phyloP scores from a whole-genome alignment of 2,797 vertebrate genomes.

The Glossophaga mutica region DNA sequence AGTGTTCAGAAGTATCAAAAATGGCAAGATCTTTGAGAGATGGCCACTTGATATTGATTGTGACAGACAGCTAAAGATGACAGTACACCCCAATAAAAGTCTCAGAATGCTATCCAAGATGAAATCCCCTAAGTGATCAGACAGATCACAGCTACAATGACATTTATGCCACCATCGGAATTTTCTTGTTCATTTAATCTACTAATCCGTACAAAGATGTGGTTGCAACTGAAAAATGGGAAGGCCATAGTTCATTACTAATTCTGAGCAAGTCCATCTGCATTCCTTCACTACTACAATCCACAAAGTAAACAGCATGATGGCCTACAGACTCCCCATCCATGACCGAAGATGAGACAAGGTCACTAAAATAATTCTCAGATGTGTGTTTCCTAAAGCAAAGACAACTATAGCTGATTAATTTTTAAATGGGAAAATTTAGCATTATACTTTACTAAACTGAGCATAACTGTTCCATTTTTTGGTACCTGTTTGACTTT shows the following conservation, averaged over 20 bases:
- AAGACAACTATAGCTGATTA: not conserved
- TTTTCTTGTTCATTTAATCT: conserved; percentile 92
- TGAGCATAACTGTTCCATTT: not conserved
- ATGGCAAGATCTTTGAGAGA: conserved; percentile 91
- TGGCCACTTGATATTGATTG: conserved; percentile 97
- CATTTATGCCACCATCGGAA: conserved; percentile 87
- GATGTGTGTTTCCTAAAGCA: conserved; percentile 30
- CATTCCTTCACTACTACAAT: not conserved
- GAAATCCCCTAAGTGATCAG: conserved; percentile 96
- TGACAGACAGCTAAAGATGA: conserved; percentile 84
- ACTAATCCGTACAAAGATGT: conserved; percentile 95
- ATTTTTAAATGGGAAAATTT: conserved; percentile 24
- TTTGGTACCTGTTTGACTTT: not conserved
- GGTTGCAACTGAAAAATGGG: conserved; percentile 94
- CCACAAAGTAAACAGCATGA: not conserved
- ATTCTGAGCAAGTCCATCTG: not conserved
- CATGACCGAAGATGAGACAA: conserved; percentile 37
- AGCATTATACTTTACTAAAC: not conserved
- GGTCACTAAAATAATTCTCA: not conserved
- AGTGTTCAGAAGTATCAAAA: conserved; percentile 91
- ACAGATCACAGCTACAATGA: conserved; percentile 95
- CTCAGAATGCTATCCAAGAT: conserved; percentile 94
- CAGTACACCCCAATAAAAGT: conserved; percentile 91
- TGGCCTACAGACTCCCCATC: not conserved
- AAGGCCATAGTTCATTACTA: conserved; percentile 91